A percentile compares a stretch with the other conserved stretches of the same genome.
Evolutionary conservation across 2,888 invertebrate genomes (phyloP).

Genomic region (Chrysodeixis includens): DNA sequence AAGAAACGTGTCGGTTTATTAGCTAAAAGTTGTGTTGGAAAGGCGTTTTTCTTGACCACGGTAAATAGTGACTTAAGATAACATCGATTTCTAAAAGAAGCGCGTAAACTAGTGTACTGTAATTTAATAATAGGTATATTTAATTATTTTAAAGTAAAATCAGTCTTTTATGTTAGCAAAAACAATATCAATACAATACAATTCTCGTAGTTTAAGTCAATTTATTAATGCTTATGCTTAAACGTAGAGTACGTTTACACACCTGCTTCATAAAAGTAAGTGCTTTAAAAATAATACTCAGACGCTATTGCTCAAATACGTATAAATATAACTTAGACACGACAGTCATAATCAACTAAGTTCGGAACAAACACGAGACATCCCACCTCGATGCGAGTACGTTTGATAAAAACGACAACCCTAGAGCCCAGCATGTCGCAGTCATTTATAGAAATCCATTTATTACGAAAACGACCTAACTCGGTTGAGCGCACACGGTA

Average conservation of each 20-base stretch:
- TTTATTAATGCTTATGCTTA: too few relatives aligned
- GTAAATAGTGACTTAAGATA: background rate
- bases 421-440: slow-evolving; percentile 51
- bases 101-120: too few relatives aligned
- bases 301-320: background rate
- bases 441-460: slow-evolving; percentile 63
- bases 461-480: slow-evolving; percentile 61
- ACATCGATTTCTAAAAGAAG: too few relatives aligned
- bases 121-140: too few relatives aligned
- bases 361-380: slow-evolving; percentile 14
- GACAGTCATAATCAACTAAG: background rate
- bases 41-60: background rate
- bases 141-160: too few relatives aligned
- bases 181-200: too few relatives aligned
- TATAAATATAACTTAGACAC: background rate
- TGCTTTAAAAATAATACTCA: background rate
- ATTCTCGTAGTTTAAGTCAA: too few relatives aligned
- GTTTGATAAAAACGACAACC: slow-evolving; percentile 48
- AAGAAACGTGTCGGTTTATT: background rate
- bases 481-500: slow-evolving; percentile 50
- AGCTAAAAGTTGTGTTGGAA: background rate
- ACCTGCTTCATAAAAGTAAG: background rate
- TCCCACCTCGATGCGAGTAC: slow-evolving; percentile 14
- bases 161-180: too few relatives aligned
- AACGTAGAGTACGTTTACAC: too few relatives aligned